Percentiles rank a stretch among this genome's conserved stretches.
Conservation (phyloP, 2,888 invertebrate species). For the Lutraria lutraria region DNA sequence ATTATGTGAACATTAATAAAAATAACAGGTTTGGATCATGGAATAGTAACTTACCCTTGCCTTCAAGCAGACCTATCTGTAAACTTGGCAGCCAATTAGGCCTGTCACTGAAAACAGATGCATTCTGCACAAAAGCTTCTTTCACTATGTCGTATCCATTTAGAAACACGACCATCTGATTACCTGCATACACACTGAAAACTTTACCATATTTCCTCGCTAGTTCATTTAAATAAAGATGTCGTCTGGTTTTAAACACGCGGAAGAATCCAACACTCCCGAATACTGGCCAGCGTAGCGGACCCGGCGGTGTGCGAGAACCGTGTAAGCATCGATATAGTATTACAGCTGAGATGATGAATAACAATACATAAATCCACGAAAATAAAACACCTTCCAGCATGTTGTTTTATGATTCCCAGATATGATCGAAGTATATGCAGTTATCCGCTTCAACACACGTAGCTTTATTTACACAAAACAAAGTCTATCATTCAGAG, state of each 20-base stretch:
- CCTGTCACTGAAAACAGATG: slow-evolving; percentile 55
- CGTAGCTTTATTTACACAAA: neutral
- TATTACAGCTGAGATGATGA: neutral
- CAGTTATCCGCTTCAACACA: neutral
- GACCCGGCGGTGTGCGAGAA: slow-evolving; percentile 45
- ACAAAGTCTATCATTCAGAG: too few relatives aligned
- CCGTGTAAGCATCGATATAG: neutral
- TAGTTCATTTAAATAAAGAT: slow-evolving; percentile 46
- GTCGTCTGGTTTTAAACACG: slow-evolving; percentile 35
- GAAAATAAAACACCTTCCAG: neutral
- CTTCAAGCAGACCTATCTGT: slow-evolving; percentile 42
- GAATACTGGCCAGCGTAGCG: slow-evolving; percentile 35
- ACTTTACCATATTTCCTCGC: slow-evolving; percentile 61
- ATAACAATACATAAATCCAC: neutral
- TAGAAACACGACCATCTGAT: slow-evolving; percentile 59
- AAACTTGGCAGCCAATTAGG: slow-evolving; percentile 59
- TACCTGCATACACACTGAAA: slow-evolving; percentile 62
- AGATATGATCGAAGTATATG: neutral
- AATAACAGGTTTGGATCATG: neutral
- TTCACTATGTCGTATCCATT: slow-evolving; percentile 60
- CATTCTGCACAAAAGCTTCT: slow-evolving; percentile 60
- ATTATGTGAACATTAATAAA: neutral
- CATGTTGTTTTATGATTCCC: neutral
- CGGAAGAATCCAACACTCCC: slow-evolving; percentile 55
- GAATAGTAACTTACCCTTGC: slow-evolving; percentile 49